These are phyloP conservation scores for Ptychadena robeensis DNA, from an alignment of 2,797 vertebrate genomes.

Conservation along the genomic window DNA sequence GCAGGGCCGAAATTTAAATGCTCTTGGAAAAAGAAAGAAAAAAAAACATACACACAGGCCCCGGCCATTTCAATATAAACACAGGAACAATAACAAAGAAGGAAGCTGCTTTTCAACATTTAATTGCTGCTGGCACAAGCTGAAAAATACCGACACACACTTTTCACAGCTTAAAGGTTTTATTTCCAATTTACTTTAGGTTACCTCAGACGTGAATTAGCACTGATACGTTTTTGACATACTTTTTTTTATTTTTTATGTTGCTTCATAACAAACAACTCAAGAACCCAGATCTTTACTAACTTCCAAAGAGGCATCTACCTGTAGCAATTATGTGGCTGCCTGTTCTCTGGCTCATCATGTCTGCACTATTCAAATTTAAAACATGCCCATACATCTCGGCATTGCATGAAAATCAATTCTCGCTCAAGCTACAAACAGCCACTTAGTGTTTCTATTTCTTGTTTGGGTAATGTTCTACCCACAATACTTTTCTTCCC, in stretches of 20 bases:
- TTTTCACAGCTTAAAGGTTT: conserved; percentile 41
- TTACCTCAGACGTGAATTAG: conserved; percentile 50
- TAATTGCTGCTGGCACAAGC: conserved; percentile 46
- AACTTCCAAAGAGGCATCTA: conserved; percentile 26
- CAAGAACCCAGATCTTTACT: conserved; percentile 36
- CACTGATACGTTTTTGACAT: conserved; percentile 54
- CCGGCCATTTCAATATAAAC: conserved; percentile 51
- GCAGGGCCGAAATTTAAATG: conserved; percentile 45
- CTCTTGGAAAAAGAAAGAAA: conserved; percentile 13
- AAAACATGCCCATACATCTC: conserved; percentile 43
- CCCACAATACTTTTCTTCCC: conserved; percentile 44
- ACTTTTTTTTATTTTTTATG: conserved; percentile 19
- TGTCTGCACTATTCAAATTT: conserved; percentile 42
- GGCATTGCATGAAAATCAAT: conserved; percentile 47
- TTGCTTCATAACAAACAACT: conserved; percentile 46
- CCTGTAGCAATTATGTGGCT: conserved; percentile 45
- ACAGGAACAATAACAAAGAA: conserved; percentile 48
- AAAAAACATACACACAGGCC: background rate
- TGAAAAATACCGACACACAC: conserved; percentile 37
- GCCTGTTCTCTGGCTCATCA: conserved; percentile 28
- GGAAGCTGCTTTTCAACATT: conserved; percentile 19
- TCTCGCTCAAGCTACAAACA: conserved; percentile 37
- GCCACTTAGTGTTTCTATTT: conserved; percentile 32
- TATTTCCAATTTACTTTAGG: conserved; percentile 53
- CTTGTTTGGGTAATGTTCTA: conserved; percentile 50